phyloP scores from a whole-genome alignment of 2,888 invertebrate genomes.

The Chydorus sphaericus region DNA sequence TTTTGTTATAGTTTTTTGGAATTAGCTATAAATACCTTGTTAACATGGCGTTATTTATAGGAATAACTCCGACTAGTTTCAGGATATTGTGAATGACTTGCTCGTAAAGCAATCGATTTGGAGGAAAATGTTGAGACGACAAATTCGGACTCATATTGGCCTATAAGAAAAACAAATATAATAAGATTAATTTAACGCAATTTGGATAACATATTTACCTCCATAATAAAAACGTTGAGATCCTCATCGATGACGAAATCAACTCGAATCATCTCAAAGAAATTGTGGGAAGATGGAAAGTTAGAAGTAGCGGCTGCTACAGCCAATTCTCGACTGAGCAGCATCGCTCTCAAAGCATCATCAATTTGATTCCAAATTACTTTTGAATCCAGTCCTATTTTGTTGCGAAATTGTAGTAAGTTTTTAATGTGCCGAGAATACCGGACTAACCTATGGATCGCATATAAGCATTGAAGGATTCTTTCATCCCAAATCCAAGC shows the following conservation, averaged over 20 bases:
- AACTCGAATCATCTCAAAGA: constrained; percentile 89
- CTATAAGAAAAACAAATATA: constrained; percentile 26
- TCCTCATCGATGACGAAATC: constrained; percentile 83
- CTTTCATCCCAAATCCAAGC: constrained; percentile 68
- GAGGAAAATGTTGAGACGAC: constrained; percentile 81
- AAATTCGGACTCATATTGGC: constrained; percentile 98
- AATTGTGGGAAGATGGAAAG: constrained; percentile 42
- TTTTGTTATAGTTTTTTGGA: not conserved
- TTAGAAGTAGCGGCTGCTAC: constrained; percentile 40
- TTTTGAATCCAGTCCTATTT: constrained; percentile 47
- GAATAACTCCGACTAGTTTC: constrained; percentile 53
- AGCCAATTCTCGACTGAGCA: constrained; percentile 52
- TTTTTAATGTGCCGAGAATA: not conserved
- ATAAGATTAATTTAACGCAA: not conserved
- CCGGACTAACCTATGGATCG: constrained; percentile 21
- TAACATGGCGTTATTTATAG: no score
- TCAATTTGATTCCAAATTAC: constrained; percentile 67
- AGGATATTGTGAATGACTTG: constrained; percentile 78
- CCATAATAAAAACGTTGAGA: constrained; percentile 72
- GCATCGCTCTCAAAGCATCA: constrained; percentile 54
- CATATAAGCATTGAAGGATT: constrained; percentile 62
- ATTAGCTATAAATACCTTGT: constrained; percentile 1
- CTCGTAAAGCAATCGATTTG: constrained; percentile 70
- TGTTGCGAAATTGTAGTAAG: constrained; percentile 15
- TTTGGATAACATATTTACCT: constrained; percentile 34